These are phyloP conservation scores for Hydrozoanthus tunicans DNA, from an alignment of 64 coral and sea anemone species.

Conservation along the genomic window DNA sequence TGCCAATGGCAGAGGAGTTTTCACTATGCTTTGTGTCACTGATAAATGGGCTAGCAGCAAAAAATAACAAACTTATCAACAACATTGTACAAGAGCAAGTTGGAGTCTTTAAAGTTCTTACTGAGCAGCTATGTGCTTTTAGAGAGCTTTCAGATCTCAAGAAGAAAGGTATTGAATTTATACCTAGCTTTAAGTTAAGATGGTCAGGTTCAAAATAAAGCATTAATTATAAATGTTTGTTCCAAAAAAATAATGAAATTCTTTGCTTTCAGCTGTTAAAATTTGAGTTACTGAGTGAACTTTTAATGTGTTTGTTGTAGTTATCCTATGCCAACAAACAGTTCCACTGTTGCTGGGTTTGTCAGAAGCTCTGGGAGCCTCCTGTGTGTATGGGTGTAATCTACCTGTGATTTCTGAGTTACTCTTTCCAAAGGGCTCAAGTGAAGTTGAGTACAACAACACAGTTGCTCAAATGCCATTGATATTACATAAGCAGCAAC, in stretches of 20 bases:
- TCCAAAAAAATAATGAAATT: neutral
- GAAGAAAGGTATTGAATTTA: conserved; percentile 68
- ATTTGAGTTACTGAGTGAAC: neutral
- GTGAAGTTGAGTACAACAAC: conserved; percentile 20
- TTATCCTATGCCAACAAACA: conserved; percentile 67
- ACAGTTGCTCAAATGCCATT: conserved; percentile 8
- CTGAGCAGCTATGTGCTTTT: conserved; percentile 66
- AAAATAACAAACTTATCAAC: conserved; percentile 63
- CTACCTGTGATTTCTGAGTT: conserved; percentile 61
- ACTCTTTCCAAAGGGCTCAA: conserved; percentile 56
- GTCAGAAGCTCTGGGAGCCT: conserved; percentile 82
- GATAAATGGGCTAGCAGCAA: conserved; percentile 75
- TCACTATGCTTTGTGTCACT: conserved; percentile 88
- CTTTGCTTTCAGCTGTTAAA: neutral
- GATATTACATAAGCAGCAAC: conserved; percentile 41
- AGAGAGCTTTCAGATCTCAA: conserved; percentile 62
- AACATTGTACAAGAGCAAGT: conserved; percentile 69
- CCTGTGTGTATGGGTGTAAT: conserved; percentile 61
- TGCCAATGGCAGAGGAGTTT: conserved; percentile 89
- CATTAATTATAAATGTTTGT: neutral
- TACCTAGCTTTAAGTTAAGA: too few species aligned
- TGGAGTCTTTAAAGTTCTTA: conserved; percentile 60
- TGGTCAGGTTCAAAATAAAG: neutral
- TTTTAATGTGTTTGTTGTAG: conserved; percentile 27
- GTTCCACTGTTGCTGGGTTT: conserved; percentile 87